These are phyloP conservation scores for Terebella lapidaria DNA, from an alignment of 2,888 invertebrate species.

Conservation along the genomic window DNA sequence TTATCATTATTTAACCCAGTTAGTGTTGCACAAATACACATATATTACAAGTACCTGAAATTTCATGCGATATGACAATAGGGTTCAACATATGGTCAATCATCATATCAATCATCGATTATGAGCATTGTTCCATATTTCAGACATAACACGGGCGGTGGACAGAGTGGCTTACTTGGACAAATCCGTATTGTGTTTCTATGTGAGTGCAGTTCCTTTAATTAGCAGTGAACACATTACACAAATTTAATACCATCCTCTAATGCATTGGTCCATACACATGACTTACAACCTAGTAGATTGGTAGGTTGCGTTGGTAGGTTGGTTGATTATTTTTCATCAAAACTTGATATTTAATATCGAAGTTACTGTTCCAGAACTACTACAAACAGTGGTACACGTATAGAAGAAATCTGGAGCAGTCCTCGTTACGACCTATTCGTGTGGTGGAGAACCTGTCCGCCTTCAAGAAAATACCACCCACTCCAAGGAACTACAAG, in stretches of 20 bases:
- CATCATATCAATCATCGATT: too few species aligned
- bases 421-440: conserved; percentile 10
- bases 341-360: too few species aligned
- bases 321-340: not conserved
- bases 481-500: not conserved
- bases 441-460: conserved; percentile 11
- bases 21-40: too few species aligned
- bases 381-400: conserved; percentile 16
- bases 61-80: not conserved
- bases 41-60: too few species aligned
- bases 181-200: conserved; percentile 22
- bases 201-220: conserved; percentile 17
- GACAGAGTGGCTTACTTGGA: conserved; percentile 18
- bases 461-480: not conserved
- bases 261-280: too few species aligned
- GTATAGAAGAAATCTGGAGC: conserved; percentile 13
- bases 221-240: too few species aligned
- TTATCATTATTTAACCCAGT: too few species aligned
- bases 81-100: too few species aligned
- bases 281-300: too few species aligned
- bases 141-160: conserved; percentile 10
- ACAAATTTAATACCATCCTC: too few species aligned
- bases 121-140: too few species aligned
- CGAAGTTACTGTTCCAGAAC: conserved; percentile 8
- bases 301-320: too few species aligned